Conservation (phyloP, 2,888 invertebrate genomes). For the Lasioglossum morio region DNA sequence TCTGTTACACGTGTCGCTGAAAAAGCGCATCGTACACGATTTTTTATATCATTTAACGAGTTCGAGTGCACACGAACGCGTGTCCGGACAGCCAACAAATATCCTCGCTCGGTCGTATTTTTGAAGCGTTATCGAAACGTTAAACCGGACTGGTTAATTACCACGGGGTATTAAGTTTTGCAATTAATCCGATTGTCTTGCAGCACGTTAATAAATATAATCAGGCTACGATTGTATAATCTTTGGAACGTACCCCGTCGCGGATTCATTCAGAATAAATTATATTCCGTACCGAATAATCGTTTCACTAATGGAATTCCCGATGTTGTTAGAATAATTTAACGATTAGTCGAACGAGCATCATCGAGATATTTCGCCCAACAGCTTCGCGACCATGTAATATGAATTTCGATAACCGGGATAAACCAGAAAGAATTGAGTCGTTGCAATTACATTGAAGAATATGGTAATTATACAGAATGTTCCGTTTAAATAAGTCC, state of each 20-base stretch:
- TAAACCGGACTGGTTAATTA: constrained; percentile 20
- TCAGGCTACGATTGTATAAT: constrained; percentile 27
- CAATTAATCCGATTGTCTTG: constrained; percentile 9
- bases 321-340: constrained; percentile 9
- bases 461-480: background rate
- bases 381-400: background rate
- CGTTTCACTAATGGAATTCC: constrained; percentile 35
- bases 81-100: constrained; percentile 15
- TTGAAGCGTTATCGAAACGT: constrained; percentile 13
- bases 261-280: constrained; percentile 4
- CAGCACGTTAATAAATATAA: constrained; percentile 12
- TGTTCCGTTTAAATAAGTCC: no score
- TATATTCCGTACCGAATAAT: constrained; percentile 16
- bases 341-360: background rate
- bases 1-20: background rate
- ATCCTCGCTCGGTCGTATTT: background rate
- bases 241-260: background rate
- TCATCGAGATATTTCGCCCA: background rate
- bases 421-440: background rate
- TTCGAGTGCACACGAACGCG: background rate
- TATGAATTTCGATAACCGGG: background rate
- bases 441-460: background rate
- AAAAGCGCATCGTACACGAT: constrained; percentile 13
- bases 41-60: constrained; percentile 19
- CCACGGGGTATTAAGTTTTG: background rate